These are phyloP conservation scores for Falcunculus frontatus DNA, from an alignment of 2,113 vertebrate species.

Conservation along the genomic window DNA sequence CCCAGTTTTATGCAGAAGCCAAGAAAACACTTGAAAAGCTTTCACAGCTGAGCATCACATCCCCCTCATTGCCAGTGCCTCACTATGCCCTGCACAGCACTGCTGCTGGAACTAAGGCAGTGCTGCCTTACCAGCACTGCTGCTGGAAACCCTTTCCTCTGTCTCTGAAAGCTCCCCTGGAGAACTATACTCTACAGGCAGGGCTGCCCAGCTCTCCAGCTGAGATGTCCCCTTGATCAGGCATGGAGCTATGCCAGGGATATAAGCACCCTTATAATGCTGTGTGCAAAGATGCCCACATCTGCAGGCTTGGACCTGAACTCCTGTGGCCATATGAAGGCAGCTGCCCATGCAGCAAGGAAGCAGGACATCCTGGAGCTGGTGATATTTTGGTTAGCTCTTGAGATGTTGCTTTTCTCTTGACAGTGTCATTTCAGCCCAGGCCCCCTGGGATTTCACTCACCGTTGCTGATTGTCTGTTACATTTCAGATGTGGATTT, in stretches of 20 bases:
- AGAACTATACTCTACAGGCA: not conserved
- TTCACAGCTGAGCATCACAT: not conserved
- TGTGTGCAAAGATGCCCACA: rapidly evolving
- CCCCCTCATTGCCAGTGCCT: not conserved
- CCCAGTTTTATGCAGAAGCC: slow-evolving; percentile 23
- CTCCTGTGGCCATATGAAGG: not conserved
- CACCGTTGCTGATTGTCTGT: not conserved
- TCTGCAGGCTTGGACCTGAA: not conserved
- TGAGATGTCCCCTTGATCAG: not conserved
- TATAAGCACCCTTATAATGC: not conserved
- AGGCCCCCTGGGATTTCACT: not conserved
- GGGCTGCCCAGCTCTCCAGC: not conserved
- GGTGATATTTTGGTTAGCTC: not conserved
- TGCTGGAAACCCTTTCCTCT: not conserved
- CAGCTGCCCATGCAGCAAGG: not conserved
- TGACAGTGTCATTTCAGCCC: not conserved
- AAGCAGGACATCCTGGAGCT: not conserved
- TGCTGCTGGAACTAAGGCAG: not conserved
- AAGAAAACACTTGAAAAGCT: slow-evolving; percentile 13
- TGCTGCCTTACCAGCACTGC: not conserved
- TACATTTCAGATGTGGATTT: not conserved
- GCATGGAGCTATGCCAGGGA: not conserved
- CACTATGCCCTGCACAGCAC: not conserved
- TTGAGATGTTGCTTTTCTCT: not conserved
- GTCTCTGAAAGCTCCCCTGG: not conserved